Conservation (phyloP, 2,113 vertebrate species). For the Plectropomus leopardus region DNA sequence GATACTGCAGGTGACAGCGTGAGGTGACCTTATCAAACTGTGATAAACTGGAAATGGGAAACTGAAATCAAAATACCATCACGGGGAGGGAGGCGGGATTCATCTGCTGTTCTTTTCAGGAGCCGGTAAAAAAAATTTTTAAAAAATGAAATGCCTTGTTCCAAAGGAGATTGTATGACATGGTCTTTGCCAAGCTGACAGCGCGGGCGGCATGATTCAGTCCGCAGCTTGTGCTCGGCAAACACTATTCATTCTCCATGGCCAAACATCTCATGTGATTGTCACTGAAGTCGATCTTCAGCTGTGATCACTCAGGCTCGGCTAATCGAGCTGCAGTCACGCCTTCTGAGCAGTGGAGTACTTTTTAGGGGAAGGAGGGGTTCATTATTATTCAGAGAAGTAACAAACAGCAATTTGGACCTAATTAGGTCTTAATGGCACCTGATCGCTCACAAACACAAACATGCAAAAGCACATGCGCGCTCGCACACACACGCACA, state of each 20-base stretch:
- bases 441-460: conserved; percentile 68
- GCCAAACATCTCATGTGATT: conserved; percentile 13
- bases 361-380: conserved; percentile 24
- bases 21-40: conserved; percentile 88
- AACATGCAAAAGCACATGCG: conserved; percentile 30
- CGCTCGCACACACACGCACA: conserved; percentile 4
- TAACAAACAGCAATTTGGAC: conserved; percentile 72
- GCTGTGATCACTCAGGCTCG: conserved; percentile 37
- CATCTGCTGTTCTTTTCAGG: conserved; percentile 65
- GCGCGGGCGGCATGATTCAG: conserved; percentile 43
- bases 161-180: conserved; percentile 71
- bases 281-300: conserved; percentile 13
- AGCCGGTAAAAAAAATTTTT: conserved; percentile 25
- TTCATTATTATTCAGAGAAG: conserved; percentile 63
- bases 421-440: conserved; percentile 79
- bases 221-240: not conserved
- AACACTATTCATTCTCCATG: conserved; percentile 10
- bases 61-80: conserved; percentile 85
- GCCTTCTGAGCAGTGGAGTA: conserved; percentile 38
- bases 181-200: conserved; percentile 55
- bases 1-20: conserved; percentile 83
- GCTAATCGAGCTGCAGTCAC: conserved; percentile 47
- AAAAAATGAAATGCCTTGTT: conserved; percentile 70
- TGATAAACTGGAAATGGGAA: conserved; percentile 88
- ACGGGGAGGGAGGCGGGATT: conserved; percentile 62